Base-by-base conservation (phyloP, 2,113 vertebrate species). In the Laterallus jamaicensis region DNA sequence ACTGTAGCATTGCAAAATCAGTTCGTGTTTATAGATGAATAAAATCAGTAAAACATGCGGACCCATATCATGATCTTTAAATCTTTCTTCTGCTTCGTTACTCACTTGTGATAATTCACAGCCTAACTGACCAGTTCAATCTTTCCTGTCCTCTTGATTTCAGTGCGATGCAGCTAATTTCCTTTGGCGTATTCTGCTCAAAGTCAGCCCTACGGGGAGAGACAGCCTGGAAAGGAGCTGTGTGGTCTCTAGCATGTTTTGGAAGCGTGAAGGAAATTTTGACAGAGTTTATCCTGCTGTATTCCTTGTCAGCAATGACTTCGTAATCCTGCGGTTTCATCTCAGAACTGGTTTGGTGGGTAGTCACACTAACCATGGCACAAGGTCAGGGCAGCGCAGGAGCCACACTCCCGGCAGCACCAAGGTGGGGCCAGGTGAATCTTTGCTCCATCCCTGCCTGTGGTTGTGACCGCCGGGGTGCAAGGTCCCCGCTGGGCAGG, bases 401-500 rank as follows among this genome's bases (percentile, higher is more conserved):
- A 90, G 77, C 52, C 54, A 14, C 0, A 15, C 35, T 67, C 50
- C 44, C 1, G 1, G 42, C 66, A 81, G 50, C 59, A 39, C 9
- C 13, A 9, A 20, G 63, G 31, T 1, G 20, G 11, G 24, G 15
- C 12, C 20, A 1, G 0, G 18, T 12, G 22, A 62, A 15, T 6
- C 19, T 25, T 4, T 0, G 1, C 56, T 66, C 35, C 4, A 14
- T n/a, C 0, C 0, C 18, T 11, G 9, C 11, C n/a, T 28, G 32
- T 16, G 50, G 25, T 29, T 28, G 31, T 7, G 12, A 35, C 8
- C 1, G 5, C n/a, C 1, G 2, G 59, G 11, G 8, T 26, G 60
- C 32, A 19, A 71, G 60, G 28, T 15, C 7, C 39, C n/a, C 3
- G 9, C 15, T 7, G 4, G 32, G 29, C 67, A 69, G 39, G 67